phyloP scores from a whole-genome alignment of 2,113 vertebrate genomes.

The Sclerurus mexicanus region DNA sequence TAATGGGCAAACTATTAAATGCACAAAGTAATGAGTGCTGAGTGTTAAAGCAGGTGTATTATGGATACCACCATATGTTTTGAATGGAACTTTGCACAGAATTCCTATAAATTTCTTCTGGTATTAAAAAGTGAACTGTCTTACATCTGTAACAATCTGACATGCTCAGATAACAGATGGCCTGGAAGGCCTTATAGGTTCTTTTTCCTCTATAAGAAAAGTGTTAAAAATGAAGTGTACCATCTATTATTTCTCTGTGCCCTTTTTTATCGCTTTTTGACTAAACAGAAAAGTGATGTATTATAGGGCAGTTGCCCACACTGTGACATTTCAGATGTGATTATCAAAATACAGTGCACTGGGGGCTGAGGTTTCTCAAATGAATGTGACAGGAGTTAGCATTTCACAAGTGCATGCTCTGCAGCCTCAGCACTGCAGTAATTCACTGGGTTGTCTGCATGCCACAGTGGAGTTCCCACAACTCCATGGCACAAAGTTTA shows the following conservation, averaged over 20 bases:
- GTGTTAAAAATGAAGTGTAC: constrained; percentile 34
- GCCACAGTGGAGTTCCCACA: background rate
- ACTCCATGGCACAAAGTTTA: background rate
- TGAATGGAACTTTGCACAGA: constrained; percentile 13
- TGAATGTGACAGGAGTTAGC: constrained; percentile 44
- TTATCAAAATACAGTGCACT: constrained; percentile 17
- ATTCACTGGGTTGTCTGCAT: background rate
- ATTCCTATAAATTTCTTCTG: constrained; percentile 42
- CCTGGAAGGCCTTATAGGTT: background rate
- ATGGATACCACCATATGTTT: constrained; percentile 42
- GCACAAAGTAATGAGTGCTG: background rate
- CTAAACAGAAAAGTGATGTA: constrained; percentile 66
- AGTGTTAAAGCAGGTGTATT: background rate
- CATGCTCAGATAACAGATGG: constrained; percentile 52
- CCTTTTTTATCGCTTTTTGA: constrained; percentile 64
- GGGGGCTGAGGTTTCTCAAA: constrained; percentile 9
- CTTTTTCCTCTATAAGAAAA: constrained; percentile 20
- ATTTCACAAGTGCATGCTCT: background rate
- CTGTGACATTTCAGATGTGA: constrained; percentile 60
- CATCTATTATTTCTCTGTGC: constrained; percentile 62
- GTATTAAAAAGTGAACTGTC: constrained; percentile 56
- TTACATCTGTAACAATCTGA: constrained; percentile 36
- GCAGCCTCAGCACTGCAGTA: background rate
- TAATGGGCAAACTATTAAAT: background rate
- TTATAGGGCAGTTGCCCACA: constrained; percentile 42